phyloP scores from a whole-genome alignment of 2,888 invertebrate genomes.

The Ectemnius cavifrons region DNA sequence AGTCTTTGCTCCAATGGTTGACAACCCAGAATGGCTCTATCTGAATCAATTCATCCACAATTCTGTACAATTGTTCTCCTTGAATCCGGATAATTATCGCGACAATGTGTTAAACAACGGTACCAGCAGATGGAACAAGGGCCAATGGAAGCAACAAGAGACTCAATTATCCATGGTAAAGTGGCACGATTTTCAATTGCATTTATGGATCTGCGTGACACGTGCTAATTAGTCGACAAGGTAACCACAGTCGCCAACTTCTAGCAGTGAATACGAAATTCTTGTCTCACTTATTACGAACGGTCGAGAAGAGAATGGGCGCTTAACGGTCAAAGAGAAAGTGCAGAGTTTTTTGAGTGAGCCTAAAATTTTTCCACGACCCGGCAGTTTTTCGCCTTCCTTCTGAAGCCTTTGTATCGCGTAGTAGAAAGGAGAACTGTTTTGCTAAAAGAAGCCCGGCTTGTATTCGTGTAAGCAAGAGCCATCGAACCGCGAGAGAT shows the following conservation, averaged over 20 bases:
- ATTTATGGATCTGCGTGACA: constrained; percentile 24
- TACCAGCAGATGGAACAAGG: neutral
- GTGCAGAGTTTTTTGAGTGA: constrained; percentile 34
- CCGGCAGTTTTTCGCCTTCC: constrained; percentile 26
- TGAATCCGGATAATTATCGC: neutral
- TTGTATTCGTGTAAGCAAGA: neutral
- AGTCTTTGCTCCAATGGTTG: too few relatives aligned
- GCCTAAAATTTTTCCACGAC: constrained; percentile 37
- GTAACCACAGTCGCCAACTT: neutral
- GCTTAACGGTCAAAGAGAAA: constrained; percentile 29
- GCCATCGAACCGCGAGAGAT: neutral
- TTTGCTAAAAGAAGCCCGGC: neutral
- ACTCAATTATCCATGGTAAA: constrained; percentile 38
- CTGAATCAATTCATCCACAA: constrained; percentile 23
- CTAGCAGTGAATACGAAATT: neutral
- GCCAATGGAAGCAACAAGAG: constrained; percentile 27
- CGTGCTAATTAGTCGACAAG: constrained; percentile 34
- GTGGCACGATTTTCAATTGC: constrained; percentile 24
- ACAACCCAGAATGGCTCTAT: neutral
- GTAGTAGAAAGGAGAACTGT: neutral
- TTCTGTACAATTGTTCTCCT: constrained; percentile 15
- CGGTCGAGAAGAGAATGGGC: neutral
- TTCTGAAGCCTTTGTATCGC: neutral
- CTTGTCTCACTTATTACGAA: neutral
- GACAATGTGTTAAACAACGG: neutral